These are phyloP conservation scores for Caenorhabditis wallacei DNA, from an alignment of 2,888 invertebrate genomes.

Conservation along the genomic window DNA sequence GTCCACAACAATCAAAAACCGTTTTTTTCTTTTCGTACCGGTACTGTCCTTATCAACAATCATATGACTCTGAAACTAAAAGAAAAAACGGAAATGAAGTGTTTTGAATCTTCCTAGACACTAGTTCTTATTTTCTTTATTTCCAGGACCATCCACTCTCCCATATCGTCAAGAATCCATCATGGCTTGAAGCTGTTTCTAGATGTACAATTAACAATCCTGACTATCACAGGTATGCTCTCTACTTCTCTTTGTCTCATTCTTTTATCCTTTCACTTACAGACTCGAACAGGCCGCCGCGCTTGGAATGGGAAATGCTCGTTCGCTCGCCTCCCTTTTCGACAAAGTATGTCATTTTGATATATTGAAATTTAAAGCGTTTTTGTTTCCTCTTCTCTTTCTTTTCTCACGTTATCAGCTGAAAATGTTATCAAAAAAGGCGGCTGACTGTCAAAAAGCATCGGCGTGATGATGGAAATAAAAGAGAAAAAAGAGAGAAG, in stretches of 20 bases:
- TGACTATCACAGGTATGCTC: constrained; percentile 69
- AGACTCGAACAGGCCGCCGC: constrained; percentile 80
- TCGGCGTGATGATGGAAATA: constrained; percentile 19
- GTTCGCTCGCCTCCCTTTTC: constrained; percentile 79
- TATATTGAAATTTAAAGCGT: constrained; percentile 21
- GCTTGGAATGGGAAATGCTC: constrained; percentile 81
- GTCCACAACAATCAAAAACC: constrained; percentile 49
- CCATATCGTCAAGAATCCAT: constrained; percentile 70
- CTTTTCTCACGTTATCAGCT: constrained; percentile 34
- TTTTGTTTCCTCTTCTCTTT: constrained; percentile 37
- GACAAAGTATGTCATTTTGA: constrained; percentile 63
- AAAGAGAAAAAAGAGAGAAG: constrained; percentile 34
- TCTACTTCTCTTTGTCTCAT: background rate
- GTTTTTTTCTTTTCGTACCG: constrained; percentile 33
- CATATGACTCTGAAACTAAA: constrained; percentile 43
- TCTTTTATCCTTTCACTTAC: constrained; percentile 9
- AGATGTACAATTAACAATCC: constrained; percentile 80
- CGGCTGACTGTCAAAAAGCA: constrained; percentile 24
- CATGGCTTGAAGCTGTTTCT: constrained; percentile 74
- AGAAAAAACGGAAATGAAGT: constrained; percentile 21
- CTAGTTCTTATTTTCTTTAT: background rate
- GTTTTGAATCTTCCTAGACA: constrained; percentile 18
- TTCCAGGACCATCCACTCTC: constrained; percentile 69
- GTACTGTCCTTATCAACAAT: constrained; percentile 47
- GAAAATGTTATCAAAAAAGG: constrained; percentile 35